Percentiles rank a stretch among this genome's conserved stretches.
These are phyloP conservation scores for Chrysolina haemoptera DNA, from an alignment of 2,888 invertebrate genomes.

Conservation along the genomic window DNA sequence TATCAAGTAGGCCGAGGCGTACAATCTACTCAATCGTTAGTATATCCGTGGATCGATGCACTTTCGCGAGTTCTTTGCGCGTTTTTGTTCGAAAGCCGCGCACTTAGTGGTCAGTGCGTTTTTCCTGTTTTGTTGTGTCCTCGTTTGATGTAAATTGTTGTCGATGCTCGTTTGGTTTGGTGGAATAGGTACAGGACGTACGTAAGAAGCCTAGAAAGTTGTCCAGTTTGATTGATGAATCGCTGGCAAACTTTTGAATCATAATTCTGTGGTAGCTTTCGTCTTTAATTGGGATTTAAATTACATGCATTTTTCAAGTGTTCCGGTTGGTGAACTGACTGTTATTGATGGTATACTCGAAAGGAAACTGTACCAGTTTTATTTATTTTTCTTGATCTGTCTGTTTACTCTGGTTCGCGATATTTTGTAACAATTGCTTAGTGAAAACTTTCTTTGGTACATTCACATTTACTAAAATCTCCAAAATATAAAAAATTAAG, in stretches of 20 bases:
- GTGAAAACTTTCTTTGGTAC: not conserved
- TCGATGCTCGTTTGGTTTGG: conserved; percentile 7
- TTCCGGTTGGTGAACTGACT: not conserved
- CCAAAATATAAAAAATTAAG: too few relatives aligned
- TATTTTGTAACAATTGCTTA: not conserved
- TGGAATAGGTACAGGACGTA: conserved; percentile 9
- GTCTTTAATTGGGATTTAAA: conserved; percentile 1
- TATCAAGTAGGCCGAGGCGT: conserved; percentile 54
- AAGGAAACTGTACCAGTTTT: conserved; percentile 3
- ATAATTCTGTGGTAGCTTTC: not conserved
- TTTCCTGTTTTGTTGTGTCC: conserved; percentile 11
- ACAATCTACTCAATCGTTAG: conserved; percentile 38
- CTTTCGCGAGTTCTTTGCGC: conserved; percentile 21
- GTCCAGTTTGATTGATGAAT: not conserved
- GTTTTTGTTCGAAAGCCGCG: conserved; percentile 20
- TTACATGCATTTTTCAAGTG: not conserved
- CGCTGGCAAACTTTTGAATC: not conserved
- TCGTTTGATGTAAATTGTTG: conserved; percentile 8
- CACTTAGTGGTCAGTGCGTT: not conserved
- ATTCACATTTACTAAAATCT: not conserved
- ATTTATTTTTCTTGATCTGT: not conserved
- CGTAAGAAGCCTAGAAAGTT: conserved; percentile 7
- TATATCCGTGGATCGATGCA: conserved; percentile 24
- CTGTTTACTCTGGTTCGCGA: not conserved
- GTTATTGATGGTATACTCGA: not conserved